Conservation (phyloP, 2,888 invertebrate species). For the Sinotaia quadrata region DNA sequence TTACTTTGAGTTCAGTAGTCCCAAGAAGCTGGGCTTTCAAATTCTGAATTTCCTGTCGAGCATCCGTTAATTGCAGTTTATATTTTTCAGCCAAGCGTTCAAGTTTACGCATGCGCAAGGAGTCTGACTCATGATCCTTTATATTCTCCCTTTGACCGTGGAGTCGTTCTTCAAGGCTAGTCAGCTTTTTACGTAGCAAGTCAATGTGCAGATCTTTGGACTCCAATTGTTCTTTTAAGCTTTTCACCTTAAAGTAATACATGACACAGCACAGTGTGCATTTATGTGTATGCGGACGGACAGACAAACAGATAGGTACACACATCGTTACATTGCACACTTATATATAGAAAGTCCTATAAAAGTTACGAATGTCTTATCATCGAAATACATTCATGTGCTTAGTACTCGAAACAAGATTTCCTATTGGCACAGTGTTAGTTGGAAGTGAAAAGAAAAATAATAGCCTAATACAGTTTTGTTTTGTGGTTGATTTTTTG, state of each 20-base stretch:
- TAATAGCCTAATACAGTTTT: too few species aligned
- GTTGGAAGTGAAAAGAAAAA: too few species aligned
- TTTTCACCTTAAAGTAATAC: slow-evolving; percentile 85
- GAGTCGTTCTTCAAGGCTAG: slow-evolving; percentile 62
- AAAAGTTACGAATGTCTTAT: too few species aligned
- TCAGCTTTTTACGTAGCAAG: slow-evolving; percentile 87
- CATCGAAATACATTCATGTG: too few species aligned
- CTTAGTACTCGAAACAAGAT: too few species aligned
- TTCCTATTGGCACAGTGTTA: too few species aligned
- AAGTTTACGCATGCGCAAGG: slow-evolving; percentile 76
- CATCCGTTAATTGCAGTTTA: slow-evolving; percentile 84
- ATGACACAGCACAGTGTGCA: too few species aligned
- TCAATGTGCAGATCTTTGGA: slow-evolving; percentile 93
- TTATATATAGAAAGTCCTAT: too few species aligned
- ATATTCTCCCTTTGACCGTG: slow-evolving; percentile 64
- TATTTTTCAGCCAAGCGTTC: slow-evolving; percentile 88
- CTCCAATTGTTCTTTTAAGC: slow-evolving; percentile 90
- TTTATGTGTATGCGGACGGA: too few species aligned
- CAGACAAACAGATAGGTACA: too few species aligned
- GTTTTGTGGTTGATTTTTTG: too few species aligned
- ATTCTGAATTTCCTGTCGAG: slow-evolving; percentile 86
- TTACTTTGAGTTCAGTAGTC: slow-evolving; percentile 65
- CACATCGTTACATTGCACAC: too few species aligned
- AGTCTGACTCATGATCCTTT: slow-evolving; percentile 65
- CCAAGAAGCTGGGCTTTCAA: slow-evolving; percentile 79